Evolutionary conservation across 37 sponge, comb jelly and placozoan species (phyloP).

Genomic region (Haliclona indistincta): DNA sequence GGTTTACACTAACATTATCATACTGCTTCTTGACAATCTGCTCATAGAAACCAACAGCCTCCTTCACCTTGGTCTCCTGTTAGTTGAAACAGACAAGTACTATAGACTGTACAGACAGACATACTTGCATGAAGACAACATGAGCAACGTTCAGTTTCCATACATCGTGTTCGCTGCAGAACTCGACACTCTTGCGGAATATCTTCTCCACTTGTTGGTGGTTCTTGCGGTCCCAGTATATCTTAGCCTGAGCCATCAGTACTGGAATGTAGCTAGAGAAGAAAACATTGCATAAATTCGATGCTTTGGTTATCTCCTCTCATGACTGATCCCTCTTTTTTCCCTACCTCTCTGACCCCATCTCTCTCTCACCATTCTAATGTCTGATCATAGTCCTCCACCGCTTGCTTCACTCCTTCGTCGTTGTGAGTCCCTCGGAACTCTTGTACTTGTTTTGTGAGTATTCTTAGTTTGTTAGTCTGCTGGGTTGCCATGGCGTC

Average conservation of each 20-base stretch:
- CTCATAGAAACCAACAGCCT: constrained; percentile 95
- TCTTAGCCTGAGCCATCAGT: constrained; percentile 98
- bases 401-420: constrained; percentile 82
- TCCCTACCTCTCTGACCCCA: too few relatives aligned
- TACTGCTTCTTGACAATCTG: constrained; percentile 95
- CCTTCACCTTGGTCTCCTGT: constrained; percentile 96
- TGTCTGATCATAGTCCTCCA: constrained; percentile 97
- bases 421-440: constrained; percentile 85
- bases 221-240: constrained; percentile 95
- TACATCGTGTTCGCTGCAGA: constrained; percentile 93
- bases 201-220: constrained; percentile 92
- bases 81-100: too few relatives aligned
- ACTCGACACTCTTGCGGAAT: constrained; percentile 96
- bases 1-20: constrained; percentile 82
- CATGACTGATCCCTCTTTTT: too few relatives aligned
- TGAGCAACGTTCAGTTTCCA: constrained; percentile 99
- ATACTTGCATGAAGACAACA: constrained; percentile 98
- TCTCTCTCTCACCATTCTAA: constrained; percentile 90
- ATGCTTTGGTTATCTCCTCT: not conserved
- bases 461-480: constrained; percentile 86
- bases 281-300: not conserved
- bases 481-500: constrained; percentile 86
- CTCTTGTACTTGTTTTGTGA: constrained; percentile 96
- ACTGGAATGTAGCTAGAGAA: constrained; percentile 92
- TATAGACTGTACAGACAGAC: too few relatives aligned